Percentiles rank a stretch among this genome's conserved stretches.
Conservation (phyloP, 2,113 vertebrate species). For the Pedetes capensis region DNA sequence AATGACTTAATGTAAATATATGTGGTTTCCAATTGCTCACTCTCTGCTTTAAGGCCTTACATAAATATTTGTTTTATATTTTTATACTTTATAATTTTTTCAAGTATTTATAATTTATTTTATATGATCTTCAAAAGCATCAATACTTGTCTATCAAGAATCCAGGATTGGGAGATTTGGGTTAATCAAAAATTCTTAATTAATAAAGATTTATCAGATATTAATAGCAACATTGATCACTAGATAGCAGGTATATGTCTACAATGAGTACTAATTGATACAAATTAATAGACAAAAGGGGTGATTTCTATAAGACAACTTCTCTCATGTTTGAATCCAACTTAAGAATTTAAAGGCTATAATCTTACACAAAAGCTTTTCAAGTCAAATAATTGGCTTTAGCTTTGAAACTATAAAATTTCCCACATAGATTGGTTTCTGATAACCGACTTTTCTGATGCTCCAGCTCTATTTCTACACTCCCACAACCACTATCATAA, state of each 20-base stretch:
- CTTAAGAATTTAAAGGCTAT: not conserved
- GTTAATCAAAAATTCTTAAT: conserved; percentile 5
- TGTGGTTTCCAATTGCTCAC: not conserved
- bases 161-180: not conserved
- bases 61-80: not conserved
- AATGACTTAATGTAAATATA: not conserved
- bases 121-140: not conserved
- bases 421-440: not conserved
- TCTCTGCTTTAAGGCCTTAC: not conserved
- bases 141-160: not conserved
- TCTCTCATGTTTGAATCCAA: not conserved
- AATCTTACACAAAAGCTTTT: not conserved
- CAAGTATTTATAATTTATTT: conserved; percentile 6
- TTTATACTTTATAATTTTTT: conserved; percentile 9
- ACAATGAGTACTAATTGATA: not conserved
- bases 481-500: not conserved
- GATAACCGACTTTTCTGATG: not conserved
- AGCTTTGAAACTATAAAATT: not conserved
- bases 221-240: not conserved
- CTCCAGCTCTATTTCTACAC: not conserved
- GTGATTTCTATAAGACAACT: not conserved
- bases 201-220: conserved; percentile 33
- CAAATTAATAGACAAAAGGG: not conserved
- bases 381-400: not conserved
- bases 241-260: not conserved